Conservation (phyloP, 2,113 vertebrate species). For the Scortum barcoo region DNA sequence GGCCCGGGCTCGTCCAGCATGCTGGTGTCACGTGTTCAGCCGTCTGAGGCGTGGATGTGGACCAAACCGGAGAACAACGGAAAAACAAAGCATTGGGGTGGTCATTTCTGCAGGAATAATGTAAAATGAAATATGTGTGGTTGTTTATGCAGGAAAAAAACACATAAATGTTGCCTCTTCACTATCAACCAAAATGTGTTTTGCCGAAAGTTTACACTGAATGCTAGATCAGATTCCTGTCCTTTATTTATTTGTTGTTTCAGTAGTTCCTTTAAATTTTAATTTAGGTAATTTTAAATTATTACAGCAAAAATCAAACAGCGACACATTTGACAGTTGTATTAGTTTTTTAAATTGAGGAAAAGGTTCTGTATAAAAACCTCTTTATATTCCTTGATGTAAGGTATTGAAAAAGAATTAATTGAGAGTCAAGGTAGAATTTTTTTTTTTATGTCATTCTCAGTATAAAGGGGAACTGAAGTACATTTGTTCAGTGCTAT, state of each 20-base stretch:
- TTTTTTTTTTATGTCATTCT: no score
- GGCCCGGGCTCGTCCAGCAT: constrained; percentile 1
- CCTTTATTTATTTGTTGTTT: neutral
- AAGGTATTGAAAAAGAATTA: neutral
- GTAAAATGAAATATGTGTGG: constrained; percentile 1
- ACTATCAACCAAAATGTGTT: neutral
- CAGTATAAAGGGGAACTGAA: neutral
- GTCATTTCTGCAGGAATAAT: constrained; percentile 6
- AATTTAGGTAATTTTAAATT: no score
- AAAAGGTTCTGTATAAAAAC: neutral
- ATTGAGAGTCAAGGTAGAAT: neutral
- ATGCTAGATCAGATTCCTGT: neutral
- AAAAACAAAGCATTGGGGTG: constrained; percentile 6
- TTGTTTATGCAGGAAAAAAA: neutral
- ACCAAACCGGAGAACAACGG: constrained; percentile 19
- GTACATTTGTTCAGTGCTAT: no score
- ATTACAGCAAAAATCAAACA: neutral
- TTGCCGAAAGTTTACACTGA: neutral
- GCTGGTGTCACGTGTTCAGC: constrained; percentile 21
- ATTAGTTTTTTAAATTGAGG: neutral
- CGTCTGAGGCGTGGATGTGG: neutral
- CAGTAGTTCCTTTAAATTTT: neutral
- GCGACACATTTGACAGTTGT: neutral
- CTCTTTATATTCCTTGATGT: neutral
- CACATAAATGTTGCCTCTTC: neutral